Evolutionary conservation across 1,140 invertebrate species (phyloP).

Genomic region (Stenopsyche tienmushanensis): DNA sequence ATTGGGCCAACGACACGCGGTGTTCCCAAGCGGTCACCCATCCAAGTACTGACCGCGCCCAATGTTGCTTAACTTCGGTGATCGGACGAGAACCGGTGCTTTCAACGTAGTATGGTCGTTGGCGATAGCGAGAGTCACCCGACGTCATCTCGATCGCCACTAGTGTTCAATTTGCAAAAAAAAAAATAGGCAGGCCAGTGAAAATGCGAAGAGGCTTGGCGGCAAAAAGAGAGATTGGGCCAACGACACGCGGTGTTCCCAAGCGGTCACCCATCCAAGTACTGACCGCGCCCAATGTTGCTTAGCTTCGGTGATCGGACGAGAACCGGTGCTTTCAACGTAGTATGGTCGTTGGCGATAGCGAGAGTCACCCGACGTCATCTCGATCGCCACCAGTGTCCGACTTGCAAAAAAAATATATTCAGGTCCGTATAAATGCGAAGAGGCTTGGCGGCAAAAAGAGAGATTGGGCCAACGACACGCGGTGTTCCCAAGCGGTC

Average conservation of each 20-base stretch:
- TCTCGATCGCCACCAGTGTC: too few species aligned
- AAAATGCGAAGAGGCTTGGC: too few species aligned
- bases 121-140: too few species aligned
- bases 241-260: conserved; percentile 36
- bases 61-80: conserved; percentile 19
- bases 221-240: too few species aligned
- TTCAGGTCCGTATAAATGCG: too few species aligned
- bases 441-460: too few species aligned
- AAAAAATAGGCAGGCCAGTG: too few species aligned
- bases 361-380: too few species aligned
- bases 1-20: conserved; percentile 33
- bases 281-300: conserved; percentile 38
- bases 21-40: conserved; percentile 39
- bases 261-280: conserved; percentile 40
- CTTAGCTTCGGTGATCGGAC: conserved; percentile 39
- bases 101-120: conserved; percentile 17
- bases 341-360: conserved; percentile 36
- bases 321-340: conserved; percentile 37
- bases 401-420: too few species aligned
- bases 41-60: conserved; percentile 34
- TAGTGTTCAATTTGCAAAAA: too few species aligned
- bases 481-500: neutral
- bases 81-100: conserved; percentile 19
- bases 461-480: neutral
- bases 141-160: too few species aligned